Conservation (phyloP, 2,797 vertebrate species). For the Gastrophryne carolinensis region DNA sequence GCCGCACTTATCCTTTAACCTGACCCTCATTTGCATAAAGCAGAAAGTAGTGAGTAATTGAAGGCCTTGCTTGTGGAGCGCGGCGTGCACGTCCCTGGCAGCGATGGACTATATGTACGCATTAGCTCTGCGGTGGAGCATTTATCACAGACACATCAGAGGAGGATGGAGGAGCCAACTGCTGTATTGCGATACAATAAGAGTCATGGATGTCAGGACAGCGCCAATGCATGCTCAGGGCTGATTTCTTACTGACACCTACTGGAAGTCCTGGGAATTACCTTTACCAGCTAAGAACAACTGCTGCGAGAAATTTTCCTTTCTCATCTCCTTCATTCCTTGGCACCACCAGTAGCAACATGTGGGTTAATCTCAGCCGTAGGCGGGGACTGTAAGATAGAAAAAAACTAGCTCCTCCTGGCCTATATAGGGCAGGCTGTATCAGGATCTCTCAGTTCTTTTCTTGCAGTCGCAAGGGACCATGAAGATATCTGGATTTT, state of each 20-base stretch:
- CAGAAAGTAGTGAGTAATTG: conserved; percentile 33
- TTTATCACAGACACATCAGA: conserved; percentile 4
- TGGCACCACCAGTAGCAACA: too few relatives aligned
- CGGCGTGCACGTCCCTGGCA: neutral
- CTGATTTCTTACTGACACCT: conserved; percentile 23
- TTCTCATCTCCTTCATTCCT: too few relatives aligned
- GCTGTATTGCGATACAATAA: neutral
- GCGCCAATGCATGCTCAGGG: neutral
- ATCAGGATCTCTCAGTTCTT: too few relatives aligned
- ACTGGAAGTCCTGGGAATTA: neutral
- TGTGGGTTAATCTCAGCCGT: too few relatives aligned
- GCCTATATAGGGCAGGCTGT: too few relatives aligned
- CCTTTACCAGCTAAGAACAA: neutral
- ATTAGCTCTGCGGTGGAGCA: conserved; percentile 20
- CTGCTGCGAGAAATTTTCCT: neutral
- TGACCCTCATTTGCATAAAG: conserved; percentile 27
- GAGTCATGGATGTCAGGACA: neutral
- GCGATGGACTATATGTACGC: conserved; percentile 4
- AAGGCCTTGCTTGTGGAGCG: conserved; percentile 6
- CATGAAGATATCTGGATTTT: too few relatives aligned
- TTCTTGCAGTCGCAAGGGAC: too few relatives aligned
- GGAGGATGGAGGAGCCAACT: too few relatives aligned
- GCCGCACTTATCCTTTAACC: neutral
- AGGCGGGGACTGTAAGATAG: too few relatives aligned
- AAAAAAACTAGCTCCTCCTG: too few relatives aligned